These are phyloP conservation scores for Champsocephalus gunnari DNA, from an alignment of 2,797 vertebrate genomes.

Conservation along the genomic window DNA sequence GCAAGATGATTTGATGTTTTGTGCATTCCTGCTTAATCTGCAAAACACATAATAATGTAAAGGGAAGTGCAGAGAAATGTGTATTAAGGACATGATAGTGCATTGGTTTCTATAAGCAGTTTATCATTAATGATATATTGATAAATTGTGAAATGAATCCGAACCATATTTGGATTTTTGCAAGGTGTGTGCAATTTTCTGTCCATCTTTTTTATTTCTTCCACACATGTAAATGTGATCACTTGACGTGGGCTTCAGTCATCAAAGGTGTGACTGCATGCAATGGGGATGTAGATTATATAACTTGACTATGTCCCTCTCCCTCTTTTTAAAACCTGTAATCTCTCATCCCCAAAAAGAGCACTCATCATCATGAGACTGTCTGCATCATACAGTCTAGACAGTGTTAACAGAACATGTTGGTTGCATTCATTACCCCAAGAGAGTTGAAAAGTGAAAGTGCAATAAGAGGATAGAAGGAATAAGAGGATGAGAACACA, in stretches of 20 bases:
- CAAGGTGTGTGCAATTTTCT: neutral
- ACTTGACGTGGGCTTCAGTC: neutral
- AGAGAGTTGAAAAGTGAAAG: slow-evolving; percentile 19
- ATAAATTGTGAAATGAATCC: neutral
- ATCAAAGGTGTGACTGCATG: neutral
- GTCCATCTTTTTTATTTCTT: neutral
- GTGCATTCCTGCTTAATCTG: neutral
- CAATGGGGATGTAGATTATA: neutral
- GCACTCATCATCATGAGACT: neutral
- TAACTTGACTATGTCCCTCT: neutral
- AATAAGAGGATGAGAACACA: slow-evolving; percentile 39
- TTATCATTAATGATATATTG: too few species aligned
- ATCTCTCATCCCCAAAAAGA: slow-evolving; percentile 20
- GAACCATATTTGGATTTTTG: neutral
- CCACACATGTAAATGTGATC: neutral
- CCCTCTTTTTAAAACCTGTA: neutral
- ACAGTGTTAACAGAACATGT: neutral
- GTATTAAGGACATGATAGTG: neutral
- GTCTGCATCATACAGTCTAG: slow-evolving; percentile 3
- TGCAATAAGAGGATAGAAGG: slow-evolving; percentile 27
- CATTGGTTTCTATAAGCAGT: neutral
- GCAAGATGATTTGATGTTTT: slow-evolving; percentile 23
- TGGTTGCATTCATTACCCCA: slow-evolving; percentile 14
- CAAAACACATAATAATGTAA: slow-evolving; percentile 2
- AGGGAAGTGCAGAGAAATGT: neutral